Conservation (phyloP, 1,140 invertebrate genomes). For the Anagrus nilaparvatae region DNA sequence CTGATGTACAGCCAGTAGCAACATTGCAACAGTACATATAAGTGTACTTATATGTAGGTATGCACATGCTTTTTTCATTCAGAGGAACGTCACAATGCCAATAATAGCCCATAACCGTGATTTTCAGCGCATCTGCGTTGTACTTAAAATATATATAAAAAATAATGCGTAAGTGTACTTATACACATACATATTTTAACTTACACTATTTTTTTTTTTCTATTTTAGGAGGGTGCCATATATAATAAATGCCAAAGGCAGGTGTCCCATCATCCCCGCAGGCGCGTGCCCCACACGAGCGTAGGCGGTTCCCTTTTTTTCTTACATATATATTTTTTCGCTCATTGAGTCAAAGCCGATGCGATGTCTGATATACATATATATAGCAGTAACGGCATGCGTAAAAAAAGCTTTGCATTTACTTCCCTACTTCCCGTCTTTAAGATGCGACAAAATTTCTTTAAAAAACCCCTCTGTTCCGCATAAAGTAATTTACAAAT, state of each 20-base stretch:
- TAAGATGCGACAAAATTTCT: too few species aligned
- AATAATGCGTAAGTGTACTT: too few species aligned
- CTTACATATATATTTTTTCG: slow-evolving; percentile 28
- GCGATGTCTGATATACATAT: neutral
- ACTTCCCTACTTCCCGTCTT: too few species aligned
- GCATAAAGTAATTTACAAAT: too few species aligned
- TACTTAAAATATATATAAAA: too few species aligned
- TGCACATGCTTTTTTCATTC: slow-evolving; percentile 19
- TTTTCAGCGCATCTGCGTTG: slow-evolving; percentile 32
- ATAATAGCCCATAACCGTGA: slow-evolving; percentile 39
- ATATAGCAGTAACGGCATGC: too few species aligned
- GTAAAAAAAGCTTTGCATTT: slow-evolving; percentile 20
- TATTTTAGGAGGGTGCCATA: slow-evolving; percentile 29
- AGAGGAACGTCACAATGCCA: slow-evolving; percentile 33
- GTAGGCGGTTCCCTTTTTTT: slow-evolving; percentile 30
- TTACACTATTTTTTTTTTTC: too few species aligned
- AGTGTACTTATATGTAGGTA: neutral
- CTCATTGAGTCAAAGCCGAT: slow-evolving; percentile 13
- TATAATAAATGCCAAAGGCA: slow-evolving; percentile 34
- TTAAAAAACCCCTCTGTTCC: too few species aligned
- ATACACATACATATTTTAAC: too few species aligned
- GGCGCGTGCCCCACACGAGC: slow-evolving; percentile 44
- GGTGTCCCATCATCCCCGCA: slow-evolving; percentile 28
- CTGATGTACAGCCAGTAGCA: too few species aligned
- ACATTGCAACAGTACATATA: too few species aligned